These are phyloP conservation scores for Peromyscus polionotus DNA, from an alignment of 2,113 vertebrate genomes.

Conservation along the genomic window DNA sequence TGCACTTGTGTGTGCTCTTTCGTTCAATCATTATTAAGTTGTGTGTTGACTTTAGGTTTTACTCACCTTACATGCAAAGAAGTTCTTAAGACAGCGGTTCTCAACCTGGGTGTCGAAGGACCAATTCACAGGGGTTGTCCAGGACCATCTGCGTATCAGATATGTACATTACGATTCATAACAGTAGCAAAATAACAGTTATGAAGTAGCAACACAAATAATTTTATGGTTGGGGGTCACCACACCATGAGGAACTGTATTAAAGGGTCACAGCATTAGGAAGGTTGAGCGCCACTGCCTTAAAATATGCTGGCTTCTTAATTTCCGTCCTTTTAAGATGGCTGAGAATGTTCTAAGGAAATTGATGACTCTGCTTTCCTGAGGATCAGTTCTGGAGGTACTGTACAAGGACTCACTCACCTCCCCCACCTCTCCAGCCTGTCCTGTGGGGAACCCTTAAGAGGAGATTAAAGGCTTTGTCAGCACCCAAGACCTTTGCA, in stretches of 20 bases:
- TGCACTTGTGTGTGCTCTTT: constrained; percentile 36
- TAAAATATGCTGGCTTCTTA: neutral
- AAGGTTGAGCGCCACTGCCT: neutral
- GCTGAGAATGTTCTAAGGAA: constrained; percentile 70
- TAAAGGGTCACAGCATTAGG: neutral
- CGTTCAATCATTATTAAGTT: neutral
- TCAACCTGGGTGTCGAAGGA: neutral
- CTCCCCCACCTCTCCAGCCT: neutral
- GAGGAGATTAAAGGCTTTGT: constrained; percentile 27
- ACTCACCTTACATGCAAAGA: constrained; percentile 19
- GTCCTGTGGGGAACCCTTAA: neutral
- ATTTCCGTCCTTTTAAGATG: constrained; percentile 66
- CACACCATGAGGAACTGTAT: neutral
- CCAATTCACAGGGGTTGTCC: neutral
- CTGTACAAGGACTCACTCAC: constrained; percentile 29
- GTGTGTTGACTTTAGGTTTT: constrained; percentile 15
- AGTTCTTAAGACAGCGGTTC: neutral
- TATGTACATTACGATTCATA: neutral
- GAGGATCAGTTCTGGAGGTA: constrained; percentile 56
- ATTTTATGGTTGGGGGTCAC: neutral
- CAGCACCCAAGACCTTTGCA: neutral
- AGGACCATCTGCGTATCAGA: neutral
- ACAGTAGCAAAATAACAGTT: neutral
- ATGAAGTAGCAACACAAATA: neutral
- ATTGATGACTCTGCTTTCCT: constrained; percentile 77